A percentile compares a stretch with the other conserved stretches of the same genome.
These are phyloP conservation scores for Harpegnathos saltator DNA, from an alignment of 1,140 invertebrate genomes.

Conservation along the genomic window DNA sequence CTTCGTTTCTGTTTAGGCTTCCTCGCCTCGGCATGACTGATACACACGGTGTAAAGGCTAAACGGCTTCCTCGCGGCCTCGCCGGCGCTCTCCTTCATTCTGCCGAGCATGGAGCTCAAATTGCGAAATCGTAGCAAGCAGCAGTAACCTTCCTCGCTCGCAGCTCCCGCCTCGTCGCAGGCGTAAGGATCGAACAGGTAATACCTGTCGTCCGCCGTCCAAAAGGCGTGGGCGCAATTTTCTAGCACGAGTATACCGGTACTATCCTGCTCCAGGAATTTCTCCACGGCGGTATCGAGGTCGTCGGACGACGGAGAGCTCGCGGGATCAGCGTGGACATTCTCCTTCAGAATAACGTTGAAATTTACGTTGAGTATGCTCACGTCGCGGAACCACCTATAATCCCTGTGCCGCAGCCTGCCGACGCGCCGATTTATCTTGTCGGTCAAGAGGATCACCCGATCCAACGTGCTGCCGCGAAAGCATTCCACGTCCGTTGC, in stretches of 20 bases:
- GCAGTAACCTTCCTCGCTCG: slow-evolving; percentile 64
- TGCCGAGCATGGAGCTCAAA: slow-evolving; percentile 68
- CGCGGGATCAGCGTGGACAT: slow-evolving; percentile 74
- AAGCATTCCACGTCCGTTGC: slow-evolving; percentile 72
- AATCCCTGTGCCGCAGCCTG: slow-evolving; percentile 75
- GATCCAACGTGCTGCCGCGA: slow-evolving; percentile 71
- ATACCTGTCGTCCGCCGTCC: slow-evolving; percentile 70
- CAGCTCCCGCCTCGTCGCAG: slow-evolving; percentile 78
- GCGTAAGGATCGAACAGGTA: slow-evolving; percentile 83
- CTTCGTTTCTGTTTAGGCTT: slow-evolving; percentile 49
- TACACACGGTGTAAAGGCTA: slow-evolving; percentile 75
- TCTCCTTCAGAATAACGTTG: slow-evolving; percentile 79
- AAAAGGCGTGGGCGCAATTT: slow-evolving; percentile 80
- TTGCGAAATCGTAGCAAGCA: slow-evolving; percentile 77
- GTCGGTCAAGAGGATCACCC: slow-evolving; percentile 71
- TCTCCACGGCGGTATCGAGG: slow-evolving; percentile 60
- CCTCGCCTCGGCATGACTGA: slow-evolving; percentile 76
- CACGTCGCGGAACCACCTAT: slow-evolving; percentile 77
- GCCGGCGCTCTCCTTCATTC: slow-evolving; percentile 74
- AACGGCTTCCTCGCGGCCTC: slow-evolving; percentile 69
- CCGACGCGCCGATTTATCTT: slow-evolving; percentile 75
- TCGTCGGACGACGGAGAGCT: slow-evolving; percentile 67
- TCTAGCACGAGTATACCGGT: slow-evolving; percentile 80
- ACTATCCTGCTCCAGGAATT: slow-evolving; percentile 74
- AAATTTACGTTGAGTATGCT: slow-evolving; percentile 73